Conservation (phyloP, 1,140 invertebrate species). For the Phthorimaea operculella region DNA sequence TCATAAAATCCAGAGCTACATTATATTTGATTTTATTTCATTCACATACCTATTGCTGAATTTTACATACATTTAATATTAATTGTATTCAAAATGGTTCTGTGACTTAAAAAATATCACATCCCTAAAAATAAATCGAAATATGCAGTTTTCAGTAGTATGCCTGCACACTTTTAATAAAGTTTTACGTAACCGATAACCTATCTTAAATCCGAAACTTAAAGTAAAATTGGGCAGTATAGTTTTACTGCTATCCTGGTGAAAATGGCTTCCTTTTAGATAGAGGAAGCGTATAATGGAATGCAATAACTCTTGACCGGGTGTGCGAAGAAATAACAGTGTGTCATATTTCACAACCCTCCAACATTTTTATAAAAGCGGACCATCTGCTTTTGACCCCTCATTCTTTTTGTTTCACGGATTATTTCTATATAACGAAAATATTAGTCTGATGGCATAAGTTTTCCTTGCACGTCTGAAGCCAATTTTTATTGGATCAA, state of each 20-base stretch:
- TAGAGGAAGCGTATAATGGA: slow-evolving; percentile 67
- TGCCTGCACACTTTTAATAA: too few species aligned
- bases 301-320: slow-evolving; percentile 68
- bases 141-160: too few species aligned
- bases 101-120: too few species aligned
- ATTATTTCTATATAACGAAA: slow-evolving; percentile 62
- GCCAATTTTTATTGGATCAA: slow-evolving; percentile 16
- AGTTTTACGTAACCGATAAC: too few species aligned
- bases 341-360: slow-evolving; percentile 68
- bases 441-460: slow-evolving; percentile 34
- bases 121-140: too few species aligned
- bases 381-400: slow-evolving; percentile 67
- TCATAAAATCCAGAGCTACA: slow-evolving; percentile 5
- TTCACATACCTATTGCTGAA: too few species aligned
- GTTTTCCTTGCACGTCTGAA: slow-evolving; percentile 23
- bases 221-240: slow-evolving; percentile 59
- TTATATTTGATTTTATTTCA: slow-evolving; percentile 25
- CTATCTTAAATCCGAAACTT: slow-evolving; percentile 22
- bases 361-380: slow-evolving; percentile 67
- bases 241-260: slow-evolving; percentile 51
- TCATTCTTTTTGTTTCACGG: slow-evolving; percentile 64
- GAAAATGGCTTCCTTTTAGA: slow-evolving; percentile 66
- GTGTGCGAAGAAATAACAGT: slow-evolving; percentile 67
- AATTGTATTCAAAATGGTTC: too few species aligned
- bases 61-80: too few species aligned